phyloP scores from a whole-genome alignment of 1,140 invertebrate genomes.

The Campoletis sonorensis region DNA sequence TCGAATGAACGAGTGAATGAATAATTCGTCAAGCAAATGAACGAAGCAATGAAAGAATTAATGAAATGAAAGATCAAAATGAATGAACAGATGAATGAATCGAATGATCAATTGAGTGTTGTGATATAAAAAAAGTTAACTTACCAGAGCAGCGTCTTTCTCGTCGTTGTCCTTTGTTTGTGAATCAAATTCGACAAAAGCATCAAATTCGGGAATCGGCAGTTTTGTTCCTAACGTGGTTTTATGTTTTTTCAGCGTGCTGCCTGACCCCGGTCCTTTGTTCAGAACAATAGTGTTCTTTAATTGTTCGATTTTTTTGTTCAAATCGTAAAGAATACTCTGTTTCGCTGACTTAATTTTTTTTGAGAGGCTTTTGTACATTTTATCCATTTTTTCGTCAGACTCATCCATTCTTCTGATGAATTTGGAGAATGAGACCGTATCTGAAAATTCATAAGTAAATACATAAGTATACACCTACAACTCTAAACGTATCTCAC shows the following conservation, averaged over 20 bases:
- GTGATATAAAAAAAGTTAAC: not conserved
- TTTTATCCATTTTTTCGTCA: not conserved
- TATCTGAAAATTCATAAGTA: too few species aligned
- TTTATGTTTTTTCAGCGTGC: not conserved
- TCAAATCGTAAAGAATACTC: conserved; percentile 12
- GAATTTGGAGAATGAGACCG: too few species aligned
- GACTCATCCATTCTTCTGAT: too few species aligned
- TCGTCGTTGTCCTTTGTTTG: not conserved
- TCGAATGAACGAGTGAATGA: not conserved
- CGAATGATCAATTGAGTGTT: too few species aligned
- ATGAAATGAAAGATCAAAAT: not conserved
- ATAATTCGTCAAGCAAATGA: not conserved
- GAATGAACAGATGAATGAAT: too few species aligned
- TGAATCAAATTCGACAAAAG: not conserved
- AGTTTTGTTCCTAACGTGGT: not conserved
- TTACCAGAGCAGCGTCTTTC: conserved; percentile 29
- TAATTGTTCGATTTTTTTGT: conserved; percentile 6
- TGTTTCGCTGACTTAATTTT: conserved; percentile 17
- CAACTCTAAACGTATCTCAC: too few species aligned
- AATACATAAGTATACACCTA: too few species aligned
- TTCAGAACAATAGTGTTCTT: conserved; percentile 6
- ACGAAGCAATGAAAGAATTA: too few species aligned
- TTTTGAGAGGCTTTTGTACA: not conserved
- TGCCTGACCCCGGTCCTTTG: not conserved
- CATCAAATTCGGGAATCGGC: not conserved